These are phyloP conservation scores for Ciconia stormi DNA, from an alignment of 2,113 vertebrate species.

Conservation along the genomic window DNA sequence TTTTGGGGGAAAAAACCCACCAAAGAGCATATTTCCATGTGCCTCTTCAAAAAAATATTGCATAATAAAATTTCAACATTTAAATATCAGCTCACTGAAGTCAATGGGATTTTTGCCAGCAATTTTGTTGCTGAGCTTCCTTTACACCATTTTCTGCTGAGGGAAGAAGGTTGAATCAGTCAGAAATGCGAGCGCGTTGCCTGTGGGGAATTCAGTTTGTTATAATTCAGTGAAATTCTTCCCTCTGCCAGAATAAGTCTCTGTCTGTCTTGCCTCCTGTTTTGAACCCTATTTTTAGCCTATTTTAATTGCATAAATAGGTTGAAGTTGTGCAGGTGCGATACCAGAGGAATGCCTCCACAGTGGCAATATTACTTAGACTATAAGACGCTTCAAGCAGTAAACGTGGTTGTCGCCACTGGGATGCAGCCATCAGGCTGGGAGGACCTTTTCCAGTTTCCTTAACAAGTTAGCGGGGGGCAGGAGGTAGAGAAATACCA, in stretches of 20 bases:
- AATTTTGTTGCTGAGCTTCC: background rate
- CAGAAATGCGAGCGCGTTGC: background rate
- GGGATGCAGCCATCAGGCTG: background rate
- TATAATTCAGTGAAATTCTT: background rate
- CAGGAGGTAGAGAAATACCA: background rate
- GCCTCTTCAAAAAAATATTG: background rate
- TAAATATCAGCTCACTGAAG: background rate
- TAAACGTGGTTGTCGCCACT: fast-evolving
- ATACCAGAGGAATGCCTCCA: background rate
- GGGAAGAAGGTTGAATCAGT: background rate
- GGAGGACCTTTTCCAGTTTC: background rate
- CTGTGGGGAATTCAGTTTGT: background rate
- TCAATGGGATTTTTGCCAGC: background rate
- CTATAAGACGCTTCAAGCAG: background rate
- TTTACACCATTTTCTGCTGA: background rate
- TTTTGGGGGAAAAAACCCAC: background rate
- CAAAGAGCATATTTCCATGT: background rate
- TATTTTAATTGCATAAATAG: background rate
- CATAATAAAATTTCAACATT: background rate
- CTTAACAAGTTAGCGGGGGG: background rate
- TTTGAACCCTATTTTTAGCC: background rate
- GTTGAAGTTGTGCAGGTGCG: background rate
- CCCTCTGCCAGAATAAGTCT: background rate
- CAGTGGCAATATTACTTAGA: background rate
- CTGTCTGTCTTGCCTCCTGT: background rate